These are phyloP conservation scores for Illadopsis cleaveri DNA, from an alignment of 2,113 vertebrate genomes.

Conservation along the genomic window DNA sequence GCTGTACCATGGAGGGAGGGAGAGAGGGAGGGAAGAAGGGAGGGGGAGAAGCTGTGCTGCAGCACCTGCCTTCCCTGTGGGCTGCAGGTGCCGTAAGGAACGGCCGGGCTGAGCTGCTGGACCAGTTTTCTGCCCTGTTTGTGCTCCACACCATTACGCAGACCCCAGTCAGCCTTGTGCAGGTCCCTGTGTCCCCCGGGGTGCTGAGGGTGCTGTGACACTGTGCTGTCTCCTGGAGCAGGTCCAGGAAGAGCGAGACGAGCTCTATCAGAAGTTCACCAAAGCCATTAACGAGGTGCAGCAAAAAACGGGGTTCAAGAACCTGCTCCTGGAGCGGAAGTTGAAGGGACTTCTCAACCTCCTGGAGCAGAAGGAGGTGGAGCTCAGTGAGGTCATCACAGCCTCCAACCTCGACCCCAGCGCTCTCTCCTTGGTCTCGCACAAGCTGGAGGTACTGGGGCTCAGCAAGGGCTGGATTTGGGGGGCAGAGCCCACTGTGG, in stretches of 20 bases:
- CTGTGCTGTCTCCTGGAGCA: background rate
- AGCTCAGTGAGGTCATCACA: conserved; percentile 78
- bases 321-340: conserved; percentile 82
- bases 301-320: conserved; percentile 81
- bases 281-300: conserved; percentile 80
- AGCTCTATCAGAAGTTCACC: conserved; percentile 80
- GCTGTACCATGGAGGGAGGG: background rate
- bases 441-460: conserved; percentile 81
- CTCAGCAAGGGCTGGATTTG: rapidly evolving
- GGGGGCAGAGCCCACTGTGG: background rate
- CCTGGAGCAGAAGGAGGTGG: conserved; percentile 85
- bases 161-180: background rate
- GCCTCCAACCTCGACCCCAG: conserved; percentile 80
- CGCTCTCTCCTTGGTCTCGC: conserved; percentile 70
- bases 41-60: background rate
- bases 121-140: background rate
- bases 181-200: background rate
- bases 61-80: background rate
- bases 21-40: background rate
- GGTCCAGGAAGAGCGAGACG: conserved; percentile 86
- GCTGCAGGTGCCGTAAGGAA: background rate
- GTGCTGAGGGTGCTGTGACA: rapidly evolving
- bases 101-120: rapidly evolving
- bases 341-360: conserved; percentile 62
- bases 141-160: background rate